Base-by-base conservation (phyloP, 2,797 vertebrate species). In the Helarctos malayanus region DNA sequence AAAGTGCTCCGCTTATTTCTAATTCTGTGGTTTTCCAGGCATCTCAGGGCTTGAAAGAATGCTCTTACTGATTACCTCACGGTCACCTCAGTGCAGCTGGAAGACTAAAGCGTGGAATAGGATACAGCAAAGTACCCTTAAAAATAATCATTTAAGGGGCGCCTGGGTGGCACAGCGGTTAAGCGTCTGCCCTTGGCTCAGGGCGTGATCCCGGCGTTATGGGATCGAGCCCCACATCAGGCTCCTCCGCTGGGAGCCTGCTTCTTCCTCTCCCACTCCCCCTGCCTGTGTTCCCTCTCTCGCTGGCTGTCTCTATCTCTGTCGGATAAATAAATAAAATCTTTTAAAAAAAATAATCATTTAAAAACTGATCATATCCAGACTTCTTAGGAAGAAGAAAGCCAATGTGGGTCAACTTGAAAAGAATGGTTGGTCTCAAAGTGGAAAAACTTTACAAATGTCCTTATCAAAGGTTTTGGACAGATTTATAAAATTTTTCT, bases 1-100 rank as follows among this genome's bases (percentile, higher is more conserved):
- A 95, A 69, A 75, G 19, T 57, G 59, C 68, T 89, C 63, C 12
- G 2, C 35, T 91, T 84, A 86, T 78, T 87, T 94, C 69, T 94
- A 91, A 76, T 54, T 59, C 59, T 79, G 65, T 29, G 41, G 52
- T 68, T 65, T 88, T 47, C 13, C 52, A 3, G 8, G 49, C 52
- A 29, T 29, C 47, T 23, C 41, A 45, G n/a, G 41, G 41, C 69
- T 65, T 7, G 23, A 57, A 4, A 35, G 87, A 92, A 47, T 84
- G 54, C 82, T 61, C 79, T 81, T 59, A 80, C 80, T 76, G 61
- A 91, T 45, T 71, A 87, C 85, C 69, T 95, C 10, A 5, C 3
- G 10, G 61, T 56, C 79, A 68, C 32, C 79, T 56, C n/a, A 82
- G 49, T 68, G 75, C 57, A 90, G 75, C 0, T 57, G 61, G 41